A percentile compares a stretch with the other conserved stretches of the same genome.
These are phyloP conservation scores for Acromyrmex echinatior DNA, from an alignment of 1,140 invertebrate genomes.

Conservation along the genomic window DNA sequence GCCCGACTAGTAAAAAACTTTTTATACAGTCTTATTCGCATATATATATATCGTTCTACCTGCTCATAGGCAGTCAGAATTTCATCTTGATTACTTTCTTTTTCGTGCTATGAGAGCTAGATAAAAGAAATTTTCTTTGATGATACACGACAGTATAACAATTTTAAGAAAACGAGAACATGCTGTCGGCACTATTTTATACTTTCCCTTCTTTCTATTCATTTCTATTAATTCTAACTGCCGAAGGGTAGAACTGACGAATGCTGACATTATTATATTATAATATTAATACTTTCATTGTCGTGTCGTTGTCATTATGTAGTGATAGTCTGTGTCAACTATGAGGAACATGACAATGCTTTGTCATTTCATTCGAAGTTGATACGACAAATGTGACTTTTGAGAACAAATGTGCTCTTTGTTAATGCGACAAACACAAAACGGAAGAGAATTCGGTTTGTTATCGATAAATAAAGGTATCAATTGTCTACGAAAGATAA, in stretches of 20 bases:
- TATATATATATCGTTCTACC: neutral
- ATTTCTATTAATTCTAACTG: constrained; percentile 20
- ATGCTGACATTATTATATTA: neutral
- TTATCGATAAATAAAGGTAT: constrained; percentile 36
- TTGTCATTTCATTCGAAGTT: neutral
- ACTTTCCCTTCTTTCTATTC: neutral
- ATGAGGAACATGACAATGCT: neutral
- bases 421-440: neutral
- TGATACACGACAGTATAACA: neutral
- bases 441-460: constrained; percentile 2
- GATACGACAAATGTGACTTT: constrained; percentile 21
- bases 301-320: neutral
- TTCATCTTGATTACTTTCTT: constrained; percentile 35
- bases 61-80: neutral
- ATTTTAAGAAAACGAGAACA: constrained; percentile 19
- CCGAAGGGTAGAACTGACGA: neutral
- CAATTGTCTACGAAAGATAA: neutral
- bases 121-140: neutral
- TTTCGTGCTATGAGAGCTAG: neutral
- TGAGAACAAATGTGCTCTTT: constrained; percentile 2
- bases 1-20: constrained; percentile 37
- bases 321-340: neutral
- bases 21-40: neutral
- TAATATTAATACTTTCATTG: constrained; percentile 10
- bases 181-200: neutral